phyloP scores from a whole-genome alignment of 2,113 vertebrate species.

The Chloropsis cyanopogon region DNA sequence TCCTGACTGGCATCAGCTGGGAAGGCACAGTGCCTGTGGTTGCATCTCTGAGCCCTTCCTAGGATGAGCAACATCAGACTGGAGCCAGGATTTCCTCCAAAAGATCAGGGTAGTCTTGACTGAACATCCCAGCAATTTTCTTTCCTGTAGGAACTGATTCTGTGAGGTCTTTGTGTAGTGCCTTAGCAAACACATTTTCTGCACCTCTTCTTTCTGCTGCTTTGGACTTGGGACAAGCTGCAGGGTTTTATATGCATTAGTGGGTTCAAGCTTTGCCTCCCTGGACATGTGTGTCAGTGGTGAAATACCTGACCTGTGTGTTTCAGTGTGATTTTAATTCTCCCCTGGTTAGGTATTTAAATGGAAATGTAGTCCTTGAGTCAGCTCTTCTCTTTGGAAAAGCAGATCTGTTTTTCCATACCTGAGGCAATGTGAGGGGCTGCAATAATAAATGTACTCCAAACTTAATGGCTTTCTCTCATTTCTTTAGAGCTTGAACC shows the following conservation, averaged over 20 bases:
- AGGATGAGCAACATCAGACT: neutral
- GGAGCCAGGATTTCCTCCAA: neutral
- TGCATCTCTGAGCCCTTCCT: neutral
- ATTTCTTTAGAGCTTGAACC: constrained; percentile 75
- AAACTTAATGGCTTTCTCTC: neutral
- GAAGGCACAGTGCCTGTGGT: neutral
- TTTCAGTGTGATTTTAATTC: neutral
- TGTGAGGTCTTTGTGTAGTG: neutral
- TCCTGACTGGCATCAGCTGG: neutral
- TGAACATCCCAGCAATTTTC: neutral
- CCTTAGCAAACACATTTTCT: neutral
- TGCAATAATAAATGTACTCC: neutral
- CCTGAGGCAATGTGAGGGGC: neutral
- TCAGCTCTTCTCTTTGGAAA: neutral
- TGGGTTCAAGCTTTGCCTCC: neutral
- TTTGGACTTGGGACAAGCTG: neutral
- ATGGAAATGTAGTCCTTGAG: neutral
- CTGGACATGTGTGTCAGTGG: neutral
- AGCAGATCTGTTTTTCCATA: neutral
- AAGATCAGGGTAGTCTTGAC: neutral
- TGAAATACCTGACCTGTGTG: neutral
- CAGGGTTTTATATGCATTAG: neutral
- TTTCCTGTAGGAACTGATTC: neutral
- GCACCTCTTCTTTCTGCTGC: neutral
- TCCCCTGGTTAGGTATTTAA: neutral